Base-by-base conservation (phyloP, 2,113 vertebrate species). In the Heloderma charlesbogerti region DNA sequence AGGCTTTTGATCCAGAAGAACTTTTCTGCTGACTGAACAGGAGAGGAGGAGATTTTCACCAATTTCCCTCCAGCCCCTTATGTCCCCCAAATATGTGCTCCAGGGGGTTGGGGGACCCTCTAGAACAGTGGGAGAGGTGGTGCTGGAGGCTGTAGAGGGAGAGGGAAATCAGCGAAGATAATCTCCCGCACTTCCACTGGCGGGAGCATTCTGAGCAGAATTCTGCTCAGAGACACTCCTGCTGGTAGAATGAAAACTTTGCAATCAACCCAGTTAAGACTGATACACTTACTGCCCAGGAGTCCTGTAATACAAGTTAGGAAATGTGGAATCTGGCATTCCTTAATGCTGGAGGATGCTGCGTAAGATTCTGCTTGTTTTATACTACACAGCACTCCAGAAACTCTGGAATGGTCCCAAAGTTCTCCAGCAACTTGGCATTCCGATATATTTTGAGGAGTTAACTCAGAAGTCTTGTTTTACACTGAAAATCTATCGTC, bases 251-350 rank as follows among this genome's bases (percentile, higher is more conserved):
- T 77, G 45, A 77, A 77, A 74, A 45, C 37, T 25, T 6, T 43
- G 75, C 1, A 25, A 8, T 40, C 40, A 43, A 22, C 8, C 34
- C 8, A 40, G 67, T 80, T 25, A 91, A 83, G 91, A 87, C n/a
- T 37, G 69, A 91, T 31, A n/a, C 79, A n/a, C 45, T 92, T 63
- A 79, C 31, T 89, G 60, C 63, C 12, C 66, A 92, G 18, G 31
- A 91, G 18, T 94, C 22, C 66, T 82, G 54, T 91, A 66, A 54
- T 66, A 43, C 91, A 93, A 94, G 82, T 5, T 75, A 94, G 16
- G 75, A 45, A 91, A 92, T 29, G 75, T 0, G 3, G 10, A 15
- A 31, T 37, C 84, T 91, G 72, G 90, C 37, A 69, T 60, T 81
- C 84, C 69, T 85, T n/a, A 72, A 51, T 48, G 34, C 27, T 79